Evolutionary conservation across 2,113 vertebrate genomes (phyloP), one percentile per base, ranked within the genome.

Genomic region (Scytalopus superciliaris): DNA sequence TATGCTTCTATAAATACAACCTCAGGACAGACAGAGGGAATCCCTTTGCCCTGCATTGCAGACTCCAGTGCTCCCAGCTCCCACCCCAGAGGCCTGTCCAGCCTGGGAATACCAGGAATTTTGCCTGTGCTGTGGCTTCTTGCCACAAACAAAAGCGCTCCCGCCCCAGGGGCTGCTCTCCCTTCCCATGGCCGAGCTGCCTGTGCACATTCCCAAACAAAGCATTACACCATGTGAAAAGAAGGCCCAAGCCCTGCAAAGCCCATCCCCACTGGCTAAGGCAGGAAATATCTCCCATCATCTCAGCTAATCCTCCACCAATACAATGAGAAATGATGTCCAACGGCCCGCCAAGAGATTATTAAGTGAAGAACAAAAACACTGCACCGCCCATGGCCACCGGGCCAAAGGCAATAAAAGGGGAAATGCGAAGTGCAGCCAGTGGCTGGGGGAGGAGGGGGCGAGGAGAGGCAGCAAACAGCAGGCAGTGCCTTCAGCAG

Each of bases 241-340:
- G 96, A 95, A 97, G 97, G 97, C 95, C 33, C 68, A 0, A n/a
- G 84, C 95, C 97, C 96, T 96, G 93, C 94, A 92, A 95, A 89
- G 95, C 94, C 96, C 97, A 96, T 96, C n/a, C 97, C 98, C 59
- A 52, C 97, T 98, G 97, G 97, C 98, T 97, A 57, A 93, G 94
- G 74, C 97, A 97, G 97, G 97, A 98, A 98, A 98, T 97, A 97
- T 96, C 97, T 98, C 97, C 96, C 96, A 97, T 97, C 95, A 95
- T 95, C 96, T 95, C 97, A 31, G 94, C 96, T 98, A 98, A 98
- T 97, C 97, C 96, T 97, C 96, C 96, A 96, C 96, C 94, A 82
- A 98, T 98, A 98, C 97, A 98, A 98, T 97, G 97, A 98, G 97
- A 95, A 98, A 98, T 75, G 91, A 97, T 89, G 85, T 75, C 95